Conservation (phyloP, 2,113 vertebrate genomes). For the Struthio camelus region DNA sequence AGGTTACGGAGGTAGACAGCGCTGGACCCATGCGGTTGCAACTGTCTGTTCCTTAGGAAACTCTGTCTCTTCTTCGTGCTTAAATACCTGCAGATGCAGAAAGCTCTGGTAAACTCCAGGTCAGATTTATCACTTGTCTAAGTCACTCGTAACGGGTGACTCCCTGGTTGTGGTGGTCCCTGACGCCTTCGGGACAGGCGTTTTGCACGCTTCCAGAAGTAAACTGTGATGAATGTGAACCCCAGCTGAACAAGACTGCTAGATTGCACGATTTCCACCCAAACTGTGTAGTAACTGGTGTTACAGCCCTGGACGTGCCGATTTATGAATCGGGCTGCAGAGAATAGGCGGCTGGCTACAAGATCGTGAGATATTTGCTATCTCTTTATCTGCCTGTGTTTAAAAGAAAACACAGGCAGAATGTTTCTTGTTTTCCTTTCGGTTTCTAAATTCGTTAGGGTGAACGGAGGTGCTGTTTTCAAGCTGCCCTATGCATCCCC, state of each 20-base stretch:
- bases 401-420: not conserved
- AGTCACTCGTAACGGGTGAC: not conserved
- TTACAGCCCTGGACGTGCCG: not conserved
- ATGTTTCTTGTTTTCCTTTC: not conserved
- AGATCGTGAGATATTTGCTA: fast-evolving
- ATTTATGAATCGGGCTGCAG: not conserved
- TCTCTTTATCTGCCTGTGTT: not conserved
- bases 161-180: not conserved
- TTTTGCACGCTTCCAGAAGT: not conserved
- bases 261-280: not conserved
- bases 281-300: not conserved
- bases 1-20: not conserved
- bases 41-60: not conserved
- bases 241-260: not conserved
- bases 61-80: not conserved
- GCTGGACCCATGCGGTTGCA: not conserved
- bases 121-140: not conserved
- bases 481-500: not conserved
- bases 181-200: not conserved
- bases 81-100: not conserved
- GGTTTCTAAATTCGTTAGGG: not conserved
- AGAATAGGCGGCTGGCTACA: not conserved
- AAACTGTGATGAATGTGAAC: not conserved
- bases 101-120: not conserved
- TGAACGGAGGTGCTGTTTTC: not conserved